A percentile compares a stretch with the other conserved stretches of the same genome.
These are phyloP conservation scores for Amblyteles armatorius DNA, from an alignment of 2,888 invertebrate genomes.

Conservation along the genomic window DNA sequence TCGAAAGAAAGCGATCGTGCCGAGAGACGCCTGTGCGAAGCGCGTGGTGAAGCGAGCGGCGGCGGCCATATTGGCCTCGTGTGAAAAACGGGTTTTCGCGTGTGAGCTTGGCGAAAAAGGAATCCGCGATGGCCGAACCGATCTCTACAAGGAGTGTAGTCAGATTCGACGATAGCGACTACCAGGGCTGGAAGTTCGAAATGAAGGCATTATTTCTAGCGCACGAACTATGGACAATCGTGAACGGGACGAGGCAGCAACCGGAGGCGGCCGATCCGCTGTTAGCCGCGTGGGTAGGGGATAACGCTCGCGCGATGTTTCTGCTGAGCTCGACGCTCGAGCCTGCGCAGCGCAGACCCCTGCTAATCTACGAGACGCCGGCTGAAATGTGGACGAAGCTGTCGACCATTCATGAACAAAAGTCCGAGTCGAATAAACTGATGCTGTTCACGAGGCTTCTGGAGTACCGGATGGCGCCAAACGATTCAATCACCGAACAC, in stretches of 20 bases:
- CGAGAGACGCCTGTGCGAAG: background rate
- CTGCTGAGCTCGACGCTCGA: background rate
- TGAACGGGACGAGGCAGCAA: background rate
- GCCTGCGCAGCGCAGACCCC: background rate
- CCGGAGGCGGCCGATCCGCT: background rate
- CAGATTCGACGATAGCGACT: background rate
- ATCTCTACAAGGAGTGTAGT: background rate
- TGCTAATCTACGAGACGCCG: background rate
- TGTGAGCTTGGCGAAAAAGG: background rate
- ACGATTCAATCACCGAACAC: background rate
- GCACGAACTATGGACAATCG: background rate
- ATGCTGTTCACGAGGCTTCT: background rate
- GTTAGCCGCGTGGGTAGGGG: background rate
- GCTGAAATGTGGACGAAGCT: background rate
- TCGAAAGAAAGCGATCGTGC: background rate
- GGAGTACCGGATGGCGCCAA: background rate
- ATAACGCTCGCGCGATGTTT: background rate
- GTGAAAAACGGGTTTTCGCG: background rate
- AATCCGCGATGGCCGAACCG: background rate
- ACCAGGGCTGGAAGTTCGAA: background rate
- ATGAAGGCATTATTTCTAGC: background rate
- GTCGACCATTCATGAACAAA: background rate
- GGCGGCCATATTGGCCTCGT: background rate
- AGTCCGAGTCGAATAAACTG: background rate
- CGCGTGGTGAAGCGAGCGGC: background rate